These are phyloP conservation scores for Acanthaster planci DNA, from an alignment of 35 echinoderm and acorn worm genomes.

Conservation along the genomic window DNA sequence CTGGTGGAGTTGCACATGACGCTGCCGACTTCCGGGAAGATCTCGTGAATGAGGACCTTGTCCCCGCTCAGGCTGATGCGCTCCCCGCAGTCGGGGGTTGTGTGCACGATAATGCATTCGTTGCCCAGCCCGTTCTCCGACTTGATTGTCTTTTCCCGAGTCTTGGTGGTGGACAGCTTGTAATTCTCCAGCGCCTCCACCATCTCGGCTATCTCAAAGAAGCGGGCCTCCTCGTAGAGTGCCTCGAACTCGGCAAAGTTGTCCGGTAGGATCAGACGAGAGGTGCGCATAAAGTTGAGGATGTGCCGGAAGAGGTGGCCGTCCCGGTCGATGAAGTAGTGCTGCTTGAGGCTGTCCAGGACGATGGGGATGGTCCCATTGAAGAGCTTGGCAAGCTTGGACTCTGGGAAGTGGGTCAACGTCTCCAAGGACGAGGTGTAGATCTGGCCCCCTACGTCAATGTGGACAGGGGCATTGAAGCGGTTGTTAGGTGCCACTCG, in stretches of 20 bases:
- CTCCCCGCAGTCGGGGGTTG: slow-evolving; percentile 90
- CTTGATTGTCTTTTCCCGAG: slow-evolving; percentile 46
- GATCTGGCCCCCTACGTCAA: slow-evolving; percentile 98
- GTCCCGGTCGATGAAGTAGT: slow-evolving; percentile 98
- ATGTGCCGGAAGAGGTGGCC: slow-evolving; percentile 92
- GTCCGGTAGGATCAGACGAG: slow-evolving; percentile 69
- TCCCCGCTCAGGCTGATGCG: slow-evolving; percentile 89
- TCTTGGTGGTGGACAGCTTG: neutral
- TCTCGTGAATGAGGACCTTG: slow-evolving; percentile 87
- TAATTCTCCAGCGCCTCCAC: slow-evolving; percentile 76
- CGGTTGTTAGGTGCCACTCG: slow-evolving; percentile 82
- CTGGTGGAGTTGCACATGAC: slow-evolving; percentile 83
- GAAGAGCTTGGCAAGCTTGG: slow-evolving; percentile 90
- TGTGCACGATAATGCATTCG: slow-evolving; percentile 93
- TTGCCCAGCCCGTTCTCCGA: slow-evolving; percentile 58
- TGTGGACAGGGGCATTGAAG: slow-evolving; percentile 91
- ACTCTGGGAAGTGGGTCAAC: slow-evolving; percentile 82
- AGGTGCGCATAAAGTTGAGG: slow-evolving; percentile 91
- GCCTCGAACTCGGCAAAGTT: slow-evolving; percentile 85
- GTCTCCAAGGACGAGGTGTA: slow-evolving; percentile 96
- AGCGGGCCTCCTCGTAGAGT: slow-evolving; percentile 92
- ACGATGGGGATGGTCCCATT: slow-evolving; percentile 93
- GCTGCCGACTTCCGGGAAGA: slow-evolving; percentile 95
- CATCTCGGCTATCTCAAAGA: slow-evolving; percentile 82
- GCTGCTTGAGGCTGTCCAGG: slow-evolving; percentile 93